Conservation (phyloP, 2,888 invertebrate genomes). For the Neoaliturus tenellus region DNA sequence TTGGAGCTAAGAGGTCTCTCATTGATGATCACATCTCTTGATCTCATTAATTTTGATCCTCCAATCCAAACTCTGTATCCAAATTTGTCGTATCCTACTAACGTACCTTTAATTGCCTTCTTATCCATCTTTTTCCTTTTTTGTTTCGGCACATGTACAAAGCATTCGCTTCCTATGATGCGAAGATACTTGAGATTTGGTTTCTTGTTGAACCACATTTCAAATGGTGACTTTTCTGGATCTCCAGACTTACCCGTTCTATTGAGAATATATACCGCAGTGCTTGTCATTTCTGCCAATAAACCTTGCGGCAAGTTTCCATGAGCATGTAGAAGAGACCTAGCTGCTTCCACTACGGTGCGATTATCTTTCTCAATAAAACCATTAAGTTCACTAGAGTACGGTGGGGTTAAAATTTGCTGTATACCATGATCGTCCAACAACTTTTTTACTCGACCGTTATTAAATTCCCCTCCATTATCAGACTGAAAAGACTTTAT, state of each 20-base stretch:
- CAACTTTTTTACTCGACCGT: not conserved
- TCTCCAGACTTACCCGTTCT: not conserved
- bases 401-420: slow-evolving; percentile 11
- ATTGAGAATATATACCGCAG: slow-evolving; percentile 45
- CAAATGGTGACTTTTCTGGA: slow-evolving; percentile 33
- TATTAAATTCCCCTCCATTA: slow-evolving; percentile 17
- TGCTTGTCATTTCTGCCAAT: slow-evolving; percentile 26
- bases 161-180: slow-evolving; percentile 17
- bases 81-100: not conserved
- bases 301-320: not conserved
- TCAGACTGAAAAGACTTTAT: not conserved
- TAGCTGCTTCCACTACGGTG: slow-evolving; percentile 18
- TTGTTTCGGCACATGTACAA: slow-evolving; percentile 18
- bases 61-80: not conserved
- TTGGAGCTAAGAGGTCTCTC: not conserved
- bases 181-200: not conserved
- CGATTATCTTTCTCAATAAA: slow-evolving; percentile 14
- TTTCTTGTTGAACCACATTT: slow-evolving; percentile 30
- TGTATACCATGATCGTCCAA: not conserved
- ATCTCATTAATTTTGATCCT: not conserved
- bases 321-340: slow-evolving; percentile 1
- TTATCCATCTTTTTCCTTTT: slow-evolving; percentile 14
- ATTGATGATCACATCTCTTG: slow-evolving; percentile 21
- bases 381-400: slow-evolving; percentile 24
- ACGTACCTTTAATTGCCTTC: not conserved